Conservation (phyloP, 2,113 vertebrate species). For the Oreochromis tanganicae region DNA sequence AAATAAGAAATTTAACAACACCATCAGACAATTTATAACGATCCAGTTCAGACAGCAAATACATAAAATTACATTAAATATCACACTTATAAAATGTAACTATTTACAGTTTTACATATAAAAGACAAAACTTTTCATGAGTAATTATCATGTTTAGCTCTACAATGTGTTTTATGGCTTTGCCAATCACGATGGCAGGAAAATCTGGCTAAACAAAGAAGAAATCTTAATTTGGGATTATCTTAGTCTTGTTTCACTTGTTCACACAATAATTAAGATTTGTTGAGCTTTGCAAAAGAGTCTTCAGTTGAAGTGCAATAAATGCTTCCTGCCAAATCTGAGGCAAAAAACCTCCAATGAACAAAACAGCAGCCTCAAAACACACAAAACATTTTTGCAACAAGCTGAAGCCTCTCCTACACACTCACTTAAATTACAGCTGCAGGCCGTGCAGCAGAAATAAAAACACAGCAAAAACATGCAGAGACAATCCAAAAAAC, state of each 20-base stretch:
- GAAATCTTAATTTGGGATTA: not conserved
- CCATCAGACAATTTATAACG: not conserved
- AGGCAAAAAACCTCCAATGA: not conserved
- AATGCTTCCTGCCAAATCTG: not conserved
- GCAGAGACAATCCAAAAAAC: conserved; percentile 6
- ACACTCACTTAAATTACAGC: not conserved
- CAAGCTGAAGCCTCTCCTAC: not conserved
- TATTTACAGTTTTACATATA: not conserved
- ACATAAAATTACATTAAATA: not conserved
- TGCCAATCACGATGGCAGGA: not conserved
- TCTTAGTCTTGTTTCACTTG: not conserved
- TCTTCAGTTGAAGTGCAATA: not conserved
- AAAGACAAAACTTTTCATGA: not conserved
- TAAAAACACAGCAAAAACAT: not conserved
- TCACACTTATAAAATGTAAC: not conserved
- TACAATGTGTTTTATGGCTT: not conserved
- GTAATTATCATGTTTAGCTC: not conserved
- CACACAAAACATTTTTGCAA: conserved; percentile 28
- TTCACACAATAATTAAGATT: not conserved
- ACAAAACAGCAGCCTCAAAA: not conserved
- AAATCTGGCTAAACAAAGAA: not conserved
- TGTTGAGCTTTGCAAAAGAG: not conserved
- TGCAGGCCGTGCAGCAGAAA: not conserved
- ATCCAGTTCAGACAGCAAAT: not conserved
- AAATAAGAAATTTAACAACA: not conserved